Evolutionary conservation across 2,113 vertebrate species (phyloP).

Genomic region (Albula glossodonta): DNA sequence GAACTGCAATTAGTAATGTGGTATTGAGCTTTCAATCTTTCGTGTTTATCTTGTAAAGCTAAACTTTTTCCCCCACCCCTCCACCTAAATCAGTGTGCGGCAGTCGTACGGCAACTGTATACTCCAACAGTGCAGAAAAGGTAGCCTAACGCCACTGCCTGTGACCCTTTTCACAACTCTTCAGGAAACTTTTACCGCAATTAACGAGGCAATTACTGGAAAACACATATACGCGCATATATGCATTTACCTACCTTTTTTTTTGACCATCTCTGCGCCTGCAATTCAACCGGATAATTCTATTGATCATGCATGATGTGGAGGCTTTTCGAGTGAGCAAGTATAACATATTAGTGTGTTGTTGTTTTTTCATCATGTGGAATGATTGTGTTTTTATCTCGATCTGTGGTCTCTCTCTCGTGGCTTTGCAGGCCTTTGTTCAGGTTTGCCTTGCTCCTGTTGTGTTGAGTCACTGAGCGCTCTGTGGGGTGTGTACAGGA

Average conservation of each 20-base stretch:
- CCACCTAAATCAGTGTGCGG: neutral
- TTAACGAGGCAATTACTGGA: neutral
- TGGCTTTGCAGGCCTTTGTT: too few relatives aligned
- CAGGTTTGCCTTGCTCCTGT: neutral
- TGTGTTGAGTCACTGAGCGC: slow-evolving; percentile 14
- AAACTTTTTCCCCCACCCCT: neutral
- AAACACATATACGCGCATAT: neutral
- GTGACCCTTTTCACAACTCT: too few relatives aligned
- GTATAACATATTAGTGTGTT: neutral
- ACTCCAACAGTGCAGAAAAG: too few relatives aligned
- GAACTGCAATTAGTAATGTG: slow-evolving; percentile 58
- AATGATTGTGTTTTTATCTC: neutral
- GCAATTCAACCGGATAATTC: neutral
- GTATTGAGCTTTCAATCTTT: slow-evolving; percentile 42
- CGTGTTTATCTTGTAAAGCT: slow-evolving; percentile 42
- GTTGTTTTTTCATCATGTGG: neutral
- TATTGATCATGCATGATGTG: neutral
- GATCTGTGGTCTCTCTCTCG: too few relatives aligned
- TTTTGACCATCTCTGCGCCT: neutral
- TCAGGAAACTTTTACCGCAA: too few relatives aligned
- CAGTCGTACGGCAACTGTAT: neutral
- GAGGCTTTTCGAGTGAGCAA: neutral
- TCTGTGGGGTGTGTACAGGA: neutral
- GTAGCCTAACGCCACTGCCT: slow-evolving; percentile 26
- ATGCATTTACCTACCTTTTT: neutral